A percentile compares a stretch with the other conserved stretches of the same genome.
phyloP scores from a whole-genome alignment of 2,888 invertebrate genomes.

The Ischnura elegans region DNA sequence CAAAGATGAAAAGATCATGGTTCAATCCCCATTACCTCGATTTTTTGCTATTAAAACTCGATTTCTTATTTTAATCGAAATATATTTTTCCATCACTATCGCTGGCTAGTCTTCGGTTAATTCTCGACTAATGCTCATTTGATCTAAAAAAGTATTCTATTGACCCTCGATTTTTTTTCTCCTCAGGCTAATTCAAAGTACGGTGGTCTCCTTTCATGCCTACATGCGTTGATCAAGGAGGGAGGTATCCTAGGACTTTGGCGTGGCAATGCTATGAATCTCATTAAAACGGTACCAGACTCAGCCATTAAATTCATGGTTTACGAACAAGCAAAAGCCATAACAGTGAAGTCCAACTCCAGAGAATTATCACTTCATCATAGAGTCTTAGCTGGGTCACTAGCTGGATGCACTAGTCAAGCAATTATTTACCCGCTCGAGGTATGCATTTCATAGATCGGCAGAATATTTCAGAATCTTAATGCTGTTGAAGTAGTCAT shows the following conservation, averaged over 20 bases:
- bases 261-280: conserved; percentile 99
- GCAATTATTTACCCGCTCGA: conserved; percentile 99
- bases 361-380: conserved; percentile 92
- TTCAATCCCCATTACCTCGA: no score
- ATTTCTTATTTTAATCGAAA: no score
- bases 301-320: conserved; percentile 99
- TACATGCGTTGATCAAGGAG: conserved; percentile 93
- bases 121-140: no score
- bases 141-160: no score
- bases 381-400: conserved; percentile 95
- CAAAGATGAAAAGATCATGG: no score
- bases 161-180: no score
- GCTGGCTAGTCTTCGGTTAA: no score
- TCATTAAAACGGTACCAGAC: conserved; percentile 99
- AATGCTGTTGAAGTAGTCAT: no score
- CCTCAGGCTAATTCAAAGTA: conserved; percentile 93
- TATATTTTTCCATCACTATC: no score
- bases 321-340: conserved; percentile 96
- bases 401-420: conserved; percentile 97
- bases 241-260: conserved; percentile 95
- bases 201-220: conserved; percentile 82
- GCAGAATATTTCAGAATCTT: no score
- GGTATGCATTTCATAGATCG: conserved; percentile 79
- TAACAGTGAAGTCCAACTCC: conserved; percentile 89
- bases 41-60: no score